A percentile compares a stretch with the other conserved stretches of the same genome.
Evolutionary conservation across 2,113 vertebrate genomes (phyloP).

Genomic region (Sander lucioperca): DNA sequence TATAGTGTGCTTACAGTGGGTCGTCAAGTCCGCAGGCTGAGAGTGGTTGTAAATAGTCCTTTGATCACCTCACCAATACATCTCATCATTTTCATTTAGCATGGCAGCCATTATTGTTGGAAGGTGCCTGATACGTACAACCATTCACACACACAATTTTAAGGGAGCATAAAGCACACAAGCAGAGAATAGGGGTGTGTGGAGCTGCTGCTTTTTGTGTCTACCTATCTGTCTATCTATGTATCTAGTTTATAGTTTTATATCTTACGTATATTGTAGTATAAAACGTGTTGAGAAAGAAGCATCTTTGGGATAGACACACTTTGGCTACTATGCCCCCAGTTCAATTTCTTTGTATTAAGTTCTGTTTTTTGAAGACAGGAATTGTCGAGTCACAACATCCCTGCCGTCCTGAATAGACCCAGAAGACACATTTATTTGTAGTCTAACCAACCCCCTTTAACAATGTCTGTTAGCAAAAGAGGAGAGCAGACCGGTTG

Average conservation of each 20-base stretch:
- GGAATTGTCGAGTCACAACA: conserved; percentile 43
- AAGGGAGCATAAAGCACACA: conserved; percentile 52
- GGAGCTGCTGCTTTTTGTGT: conserved; percentile 25
- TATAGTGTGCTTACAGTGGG: conserved; percentile 75
- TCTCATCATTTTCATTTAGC: conserved; percentile 78
- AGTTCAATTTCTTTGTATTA: conserved; percentile 10
- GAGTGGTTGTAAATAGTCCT: conserved; percentile 81
- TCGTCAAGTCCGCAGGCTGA: conserved; percentile 74
- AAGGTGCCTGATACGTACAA: conserved; percentile 55
- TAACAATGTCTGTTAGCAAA: conserved; percentile 39
- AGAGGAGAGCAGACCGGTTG: conserved; percentile 33
- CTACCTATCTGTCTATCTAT: background rate
- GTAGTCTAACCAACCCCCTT: conserved; percentile 21
- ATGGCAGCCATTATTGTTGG: conserved; percentile 73
- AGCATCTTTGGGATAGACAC: conserved; percentile 5
- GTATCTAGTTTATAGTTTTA: background rate
- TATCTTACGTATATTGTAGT: background rate
- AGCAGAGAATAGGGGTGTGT: background rate
- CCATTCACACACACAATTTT: conserved; percentile 59
- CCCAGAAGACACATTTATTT: conserved; percentile 55
- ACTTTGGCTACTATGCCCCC: conserved; percentile 1
- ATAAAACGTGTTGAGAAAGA: background rate
- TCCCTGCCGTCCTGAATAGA: conserved; percentile 43
- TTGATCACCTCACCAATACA: conserved; percentile 78
- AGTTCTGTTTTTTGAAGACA: conserved; percentile 31